Evolutionary conservation across 2,113 vertebrate genomes (phyloP).

Genomic region (Labrus mixtus): DNA sequence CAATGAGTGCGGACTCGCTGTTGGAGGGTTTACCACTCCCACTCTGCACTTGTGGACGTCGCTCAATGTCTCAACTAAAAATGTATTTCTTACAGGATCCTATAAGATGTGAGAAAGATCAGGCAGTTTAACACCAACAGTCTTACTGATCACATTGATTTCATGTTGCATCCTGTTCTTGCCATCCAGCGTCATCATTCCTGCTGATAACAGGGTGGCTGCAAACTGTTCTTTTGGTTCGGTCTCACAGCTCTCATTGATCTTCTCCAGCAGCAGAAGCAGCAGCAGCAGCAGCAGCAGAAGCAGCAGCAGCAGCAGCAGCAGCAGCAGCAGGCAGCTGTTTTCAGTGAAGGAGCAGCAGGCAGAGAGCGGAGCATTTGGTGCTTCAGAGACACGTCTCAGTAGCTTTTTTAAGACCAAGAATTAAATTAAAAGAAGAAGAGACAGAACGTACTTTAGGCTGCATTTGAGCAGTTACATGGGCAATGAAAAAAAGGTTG

Average conservation of each 20-base stretch:
- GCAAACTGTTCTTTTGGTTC: background rate
- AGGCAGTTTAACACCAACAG: background rate
- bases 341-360: background rate
- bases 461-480: background rate
- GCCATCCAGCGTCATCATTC: background rate
- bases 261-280: background rate
- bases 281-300: background rate
- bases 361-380: background rate
- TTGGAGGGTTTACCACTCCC: too few species aligned
- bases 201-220: background rate
- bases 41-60: too few species aligned
- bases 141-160: background rate
- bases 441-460: background rate
- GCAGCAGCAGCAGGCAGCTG: background rate
- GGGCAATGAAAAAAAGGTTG: too few species aligned
- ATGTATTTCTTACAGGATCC: too few species aligned
- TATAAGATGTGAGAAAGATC: background rate
- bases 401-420: background rate
- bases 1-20: too few species aligned
- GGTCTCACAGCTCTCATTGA: background rate
- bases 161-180: background rate
- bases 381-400: background rate
- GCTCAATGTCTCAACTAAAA: too few species aligned
- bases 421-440: background rate
- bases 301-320: background rate